A percentile compares a stretch with the other conserved stretches of the same genome.
These are phyloP conservation scores for Drosophila setosimentum DNA, from an alignment of 2,888 invertebrate genomes.

Conservation along the genomic window DNA sequence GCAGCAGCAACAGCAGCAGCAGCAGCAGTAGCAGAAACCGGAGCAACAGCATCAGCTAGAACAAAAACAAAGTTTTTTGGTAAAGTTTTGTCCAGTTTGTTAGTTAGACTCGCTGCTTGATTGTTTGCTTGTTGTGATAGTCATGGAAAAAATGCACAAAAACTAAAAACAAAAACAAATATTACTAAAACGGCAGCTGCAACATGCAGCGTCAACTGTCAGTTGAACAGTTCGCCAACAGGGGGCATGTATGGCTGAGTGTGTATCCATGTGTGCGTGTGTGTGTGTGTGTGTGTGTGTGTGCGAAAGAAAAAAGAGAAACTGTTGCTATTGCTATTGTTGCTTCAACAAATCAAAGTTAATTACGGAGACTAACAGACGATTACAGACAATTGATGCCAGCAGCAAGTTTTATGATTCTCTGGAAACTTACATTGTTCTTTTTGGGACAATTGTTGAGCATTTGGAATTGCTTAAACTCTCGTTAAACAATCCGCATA, in stretches of 20 bases:
- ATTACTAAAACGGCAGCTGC: constrained; percentile 30
- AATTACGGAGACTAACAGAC: constrained; percentile 40
- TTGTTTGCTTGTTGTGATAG: constrained; percentile 64
- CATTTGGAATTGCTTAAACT: constrained; percentile 17
- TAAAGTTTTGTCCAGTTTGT: constrained; percentile 49
- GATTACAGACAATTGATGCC: constrained; percentile 32
- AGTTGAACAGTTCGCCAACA: constrained; percentile 23
- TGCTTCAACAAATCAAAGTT: constrained; percentile 51
- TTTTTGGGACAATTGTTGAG: constrained; percentile 8
- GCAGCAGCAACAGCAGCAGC: constrained; percentile 17
- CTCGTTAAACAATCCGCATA: constrained; percentile 24
- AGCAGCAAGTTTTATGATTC: constrained; percentile 22
- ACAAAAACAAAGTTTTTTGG: constrained; percentile 39
- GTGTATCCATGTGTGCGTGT: not conserved
- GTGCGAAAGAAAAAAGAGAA: not conserved
- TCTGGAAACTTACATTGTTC: constrained; percentile 14
- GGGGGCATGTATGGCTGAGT: constrained; percentile 23
- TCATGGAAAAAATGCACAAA: constrained; percentile 32
- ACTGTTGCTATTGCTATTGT: constrained; percentile 25
- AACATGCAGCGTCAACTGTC: constrained; percentile 37
- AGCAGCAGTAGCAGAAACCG: constrained; percentile 7
- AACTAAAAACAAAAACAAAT: constrained; percentile 23
- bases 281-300: not conserved
- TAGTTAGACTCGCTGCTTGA: constrained; percentile 52
- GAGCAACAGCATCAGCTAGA: constrained; percentile 7